Conservation (phyloP, 2,797 vertebrate genomes). For the Triplophysa yarkandensis region DNA sequence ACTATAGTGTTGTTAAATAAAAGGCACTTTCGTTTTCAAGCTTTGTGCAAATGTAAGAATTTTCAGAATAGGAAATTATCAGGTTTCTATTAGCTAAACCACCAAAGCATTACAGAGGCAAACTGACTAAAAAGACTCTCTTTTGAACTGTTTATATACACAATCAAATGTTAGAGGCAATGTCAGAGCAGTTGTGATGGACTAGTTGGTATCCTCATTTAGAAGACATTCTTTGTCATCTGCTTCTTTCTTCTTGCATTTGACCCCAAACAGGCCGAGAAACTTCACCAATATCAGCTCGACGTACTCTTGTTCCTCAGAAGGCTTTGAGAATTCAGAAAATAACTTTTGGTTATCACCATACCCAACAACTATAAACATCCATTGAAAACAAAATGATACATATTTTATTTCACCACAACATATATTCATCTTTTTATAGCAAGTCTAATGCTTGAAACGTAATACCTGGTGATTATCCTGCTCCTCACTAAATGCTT, state of each 20-base stretch:
- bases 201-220: constrained; percentile 48
- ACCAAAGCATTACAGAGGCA: not conserved
- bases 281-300: constrained; percentile 89
- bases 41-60: constrained; percentile 14
- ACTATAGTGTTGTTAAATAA: not conserved
- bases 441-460: not conserved
- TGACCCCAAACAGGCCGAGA: constrained; percentile 86
- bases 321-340: constrained; percentile 75
- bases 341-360: constrained; percentile 10
- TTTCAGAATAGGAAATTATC: not conserved
- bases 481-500: constrained; percentile 91
- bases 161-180: not conserved
- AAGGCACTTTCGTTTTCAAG: not conserved
- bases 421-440: not conserved
- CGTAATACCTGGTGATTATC: constrained; percentile 84
- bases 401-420: not conserved
- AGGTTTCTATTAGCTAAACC: not conserved
- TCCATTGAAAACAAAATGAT: not conserved
- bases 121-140: not conserved
- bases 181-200: constrained; percentile 13
- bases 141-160: not conserved
- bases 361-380: not conserved
- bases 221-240: constrained; percentile 29
- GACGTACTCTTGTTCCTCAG: constrained; percentile 90
- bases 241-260: constrained; percentile 74